phyloP scores from a whole-genome alignment of 2,888 invertebrate genomes.

The Nematopogon swammerdamellus region DNA sequence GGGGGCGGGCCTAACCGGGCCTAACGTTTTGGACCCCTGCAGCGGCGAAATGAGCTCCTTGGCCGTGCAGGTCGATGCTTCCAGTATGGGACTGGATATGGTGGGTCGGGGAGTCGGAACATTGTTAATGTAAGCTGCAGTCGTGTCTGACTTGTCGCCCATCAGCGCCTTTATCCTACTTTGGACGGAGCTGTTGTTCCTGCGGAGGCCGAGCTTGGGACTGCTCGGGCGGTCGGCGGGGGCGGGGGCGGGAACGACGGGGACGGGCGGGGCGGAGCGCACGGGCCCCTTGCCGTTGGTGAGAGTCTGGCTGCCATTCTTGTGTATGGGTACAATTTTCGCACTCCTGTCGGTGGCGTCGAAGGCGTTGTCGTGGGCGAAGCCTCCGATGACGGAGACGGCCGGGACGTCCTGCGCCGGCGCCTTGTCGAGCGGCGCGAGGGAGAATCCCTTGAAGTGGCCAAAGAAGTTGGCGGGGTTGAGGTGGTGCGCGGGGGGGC shows the following conservation, averaged over 20 bases:
- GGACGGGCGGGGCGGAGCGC: constrained; percentile 62
- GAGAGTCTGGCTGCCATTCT: constrained; percentile 36
- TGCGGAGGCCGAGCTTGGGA: constrained; percentile 27
- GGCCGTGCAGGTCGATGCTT: constrained; percentile 77
- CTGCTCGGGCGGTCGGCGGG: constrained; percentile 31
- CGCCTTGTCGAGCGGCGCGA: constrained; percentile 60
- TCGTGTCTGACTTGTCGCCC: constrained; percentile 43
- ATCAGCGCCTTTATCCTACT: constrained; percentile 45
- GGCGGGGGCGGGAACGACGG: constrained; percentile 47
- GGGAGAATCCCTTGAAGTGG: constrained; percentile 82
- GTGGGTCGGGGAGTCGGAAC: constrained; percentile 70
- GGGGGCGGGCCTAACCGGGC: constrained; percentile 61
- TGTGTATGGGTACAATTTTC: constrained; percentile 50
- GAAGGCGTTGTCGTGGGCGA: constrained; percentile 1
- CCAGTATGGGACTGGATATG: constrained; percentile 78
- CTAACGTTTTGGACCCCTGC: constrained; percentile 56
- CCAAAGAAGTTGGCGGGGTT: constrained; percentile 71
- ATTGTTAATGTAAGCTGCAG: no score
- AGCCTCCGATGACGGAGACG: constrained; percentile 12
- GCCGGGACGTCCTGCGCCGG: constrained; percentile 17
- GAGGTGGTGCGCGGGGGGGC: constrained; percentile 36
- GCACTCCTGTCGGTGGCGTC: constrained; percentile 38
- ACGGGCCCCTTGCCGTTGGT: constrained; percentile 40
- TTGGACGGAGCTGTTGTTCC: constrained; percentile 38
- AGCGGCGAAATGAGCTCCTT: constrained; percentile 68